phyloP scores from a whole-genome alignment of 1,140 invertebrate species.

The Diplogasteroides magnus region DNA sequence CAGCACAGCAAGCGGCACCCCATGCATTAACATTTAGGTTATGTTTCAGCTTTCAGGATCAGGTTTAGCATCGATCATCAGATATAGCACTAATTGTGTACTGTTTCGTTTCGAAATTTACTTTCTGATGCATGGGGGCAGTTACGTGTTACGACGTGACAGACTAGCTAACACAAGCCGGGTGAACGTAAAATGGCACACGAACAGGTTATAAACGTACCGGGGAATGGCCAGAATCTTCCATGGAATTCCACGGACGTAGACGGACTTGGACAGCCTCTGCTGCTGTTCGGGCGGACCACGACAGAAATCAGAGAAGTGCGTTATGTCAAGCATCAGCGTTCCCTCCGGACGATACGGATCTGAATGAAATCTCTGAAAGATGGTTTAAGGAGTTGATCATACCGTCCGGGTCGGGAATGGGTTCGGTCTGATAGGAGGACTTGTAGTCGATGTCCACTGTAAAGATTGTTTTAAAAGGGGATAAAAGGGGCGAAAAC shows the following conservation, averaged over 20 bases:
- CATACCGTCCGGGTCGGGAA: too few species aligned
- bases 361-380: too few species aligned
- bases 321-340: constrained; percentile 39
- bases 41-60: not conserved
- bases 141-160: not conserved
- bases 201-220: constrained; percentile 15
- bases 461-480: too few species aligned
- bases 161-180: constrained; percentile 4
- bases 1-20: not conserved
- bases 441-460: too few species aligned
- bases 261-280: constrained; percentile 41
- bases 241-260: constrained; percentile 46
- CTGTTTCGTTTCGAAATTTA: not conserved
- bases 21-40: not conserved
- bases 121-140: not conserved
- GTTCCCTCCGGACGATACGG: constrained; percentile 44
- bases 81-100: not conserved
- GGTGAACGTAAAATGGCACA: not conserved
- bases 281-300: constrained; percentile 24
- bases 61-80: not conserved
- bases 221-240: constrained; percentile 45
- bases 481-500: too few species aligned
- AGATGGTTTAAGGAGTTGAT: too few species aligned
- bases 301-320: constrained; percentile 38
- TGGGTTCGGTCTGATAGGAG: too few species aligned